phyloP scores from a whole-genome alignment of 2,888 invertebrate species.

The Pterobdella sp. region DNA sequence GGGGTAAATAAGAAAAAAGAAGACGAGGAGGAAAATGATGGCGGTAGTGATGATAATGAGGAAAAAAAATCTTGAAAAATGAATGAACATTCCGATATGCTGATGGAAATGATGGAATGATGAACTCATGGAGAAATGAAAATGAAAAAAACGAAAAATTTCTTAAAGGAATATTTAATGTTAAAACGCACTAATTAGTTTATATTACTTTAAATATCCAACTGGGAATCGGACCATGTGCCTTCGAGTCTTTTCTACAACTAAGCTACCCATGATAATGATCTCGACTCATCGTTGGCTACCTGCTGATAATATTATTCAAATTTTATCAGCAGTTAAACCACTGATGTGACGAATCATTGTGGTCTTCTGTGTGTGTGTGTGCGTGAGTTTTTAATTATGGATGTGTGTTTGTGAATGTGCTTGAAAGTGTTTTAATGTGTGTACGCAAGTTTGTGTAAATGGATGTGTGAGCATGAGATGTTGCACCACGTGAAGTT shows the following conservation, averaged over 20 bases:
- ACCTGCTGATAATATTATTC: constrained; percentile 26
- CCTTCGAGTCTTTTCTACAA: too few relatives aligned
- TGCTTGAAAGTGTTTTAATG: neutral
- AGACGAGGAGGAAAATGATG: too few relatives aligned
- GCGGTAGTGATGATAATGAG: too few relatives aligned
- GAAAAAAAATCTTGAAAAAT: too few relatives aligned
- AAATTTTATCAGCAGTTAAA: constrained; percentile 30
- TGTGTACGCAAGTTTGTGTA: too few relatives aligned
- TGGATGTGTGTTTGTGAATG: neutral
- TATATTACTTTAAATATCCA: too few relatives aligned
- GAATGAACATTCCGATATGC: neutral
- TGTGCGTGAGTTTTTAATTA: neutral
- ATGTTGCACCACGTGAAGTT: too few relatives aligned
- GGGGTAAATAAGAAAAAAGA: too few relatives aligned
- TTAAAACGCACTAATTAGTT: too few relatives aligned
- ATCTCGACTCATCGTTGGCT: constrained; percentile 27
- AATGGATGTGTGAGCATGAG: too few relatives aligned
- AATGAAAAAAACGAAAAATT: neutral
- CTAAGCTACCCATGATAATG: constrained; percentile 6
- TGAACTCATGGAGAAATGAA: constrained; percentile 1
- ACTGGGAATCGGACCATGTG: too few relatives aligned
- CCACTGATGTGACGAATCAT: constrained; percentile 28
- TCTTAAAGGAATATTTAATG: neutral
- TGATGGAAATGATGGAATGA: constrained; percentile 1
- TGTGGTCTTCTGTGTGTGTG: neutral